Conservation (phyloP, 92 coral and sea anemone genomes). For the Porites cylindrica region DNA sequence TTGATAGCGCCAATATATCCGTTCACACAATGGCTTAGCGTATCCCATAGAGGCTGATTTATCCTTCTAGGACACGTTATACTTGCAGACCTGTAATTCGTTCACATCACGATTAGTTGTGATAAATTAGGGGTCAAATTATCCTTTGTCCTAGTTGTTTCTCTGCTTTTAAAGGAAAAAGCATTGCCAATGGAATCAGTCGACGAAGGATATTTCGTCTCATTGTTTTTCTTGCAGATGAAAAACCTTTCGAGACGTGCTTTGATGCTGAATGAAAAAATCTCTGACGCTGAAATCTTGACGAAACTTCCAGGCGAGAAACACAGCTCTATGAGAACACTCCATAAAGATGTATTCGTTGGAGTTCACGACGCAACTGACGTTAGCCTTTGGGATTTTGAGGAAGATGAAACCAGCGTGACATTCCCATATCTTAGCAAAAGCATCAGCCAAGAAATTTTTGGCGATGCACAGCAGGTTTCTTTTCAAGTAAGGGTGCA, state of each 20-base stretch:
- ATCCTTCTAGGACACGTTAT: no score
- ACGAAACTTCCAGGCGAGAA: constrained; percentile 10
- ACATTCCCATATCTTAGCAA: not conserved
- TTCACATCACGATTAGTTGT: no score
- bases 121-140: no score
- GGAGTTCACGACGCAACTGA: constrained; percentile 25
- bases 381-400: not conserved
- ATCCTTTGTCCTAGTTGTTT: no score
- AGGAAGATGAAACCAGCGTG: not conserved
- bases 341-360: not conserved
- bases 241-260: not conserved
- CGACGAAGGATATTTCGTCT: no score
- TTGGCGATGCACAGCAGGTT: constrained; percentile 3
- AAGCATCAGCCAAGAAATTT: not conserved
- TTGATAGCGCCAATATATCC: no score
- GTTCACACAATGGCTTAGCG: no score
- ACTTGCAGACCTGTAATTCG: no score
- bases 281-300: constrained; percentile 6
- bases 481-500: constrained; percentile 2
- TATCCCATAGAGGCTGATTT: no score
- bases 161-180: no score
- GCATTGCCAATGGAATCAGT: no score
- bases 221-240: not conserved
- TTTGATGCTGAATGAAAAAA: not conserved
- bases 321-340: constrained; percentile 15